A percentile compares a stretch with the other conserved stretches of the same genome.
Evolutionary conservation across 2,113 vertebrate genomes (phyloP).

Genomic region (Alces alces): DNA sequence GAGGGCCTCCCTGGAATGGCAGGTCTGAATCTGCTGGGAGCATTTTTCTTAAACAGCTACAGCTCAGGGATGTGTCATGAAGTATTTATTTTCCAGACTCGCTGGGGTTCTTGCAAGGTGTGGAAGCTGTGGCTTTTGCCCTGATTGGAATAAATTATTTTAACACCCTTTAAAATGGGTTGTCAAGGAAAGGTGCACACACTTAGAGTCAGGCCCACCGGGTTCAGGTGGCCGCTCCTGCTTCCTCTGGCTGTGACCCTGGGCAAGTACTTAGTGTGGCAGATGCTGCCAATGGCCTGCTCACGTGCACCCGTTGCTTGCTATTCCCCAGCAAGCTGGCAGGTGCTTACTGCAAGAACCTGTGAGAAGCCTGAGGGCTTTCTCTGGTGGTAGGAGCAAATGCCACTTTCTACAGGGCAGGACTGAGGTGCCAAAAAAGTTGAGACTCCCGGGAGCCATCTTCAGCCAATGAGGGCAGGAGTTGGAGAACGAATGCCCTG

Average conservation of each 20-base stretch:
- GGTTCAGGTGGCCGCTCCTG: background rate
- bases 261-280: background rate
- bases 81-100: conserved; percentile 43
- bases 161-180: conserved; percentile 9
- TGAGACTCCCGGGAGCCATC: background rate
- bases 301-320: accelerated
- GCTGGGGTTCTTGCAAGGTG: conserved; percentile 43
- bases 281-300: background rate
- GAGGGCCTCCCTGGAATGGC: background rate
- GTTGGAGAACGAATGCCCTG: background rate
- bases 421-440: background rate
- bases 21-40: background rate
- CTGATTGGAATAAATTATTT: conserved; percentile 50
- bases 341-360: background rate
- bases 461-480: background rate
- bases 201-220: background rate
- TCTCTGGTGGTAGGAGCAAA: background rate
- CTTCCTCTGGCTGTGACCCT: background rate
- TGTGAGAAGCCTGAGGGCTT: background rate
- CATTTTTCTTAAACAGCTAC: conserved; percentile 43
- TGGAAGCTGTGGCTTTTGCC: conserved; percentile 33
- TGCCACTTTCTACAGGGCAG: background rate
- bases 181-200: background rate
- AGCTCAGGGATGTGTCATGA: conserved; percentile 8
- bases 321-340: background rate